These are phyloP conservation scores for Nycticryphes semicollaris DNA, from an alignment of 2,113 vertebrate genomes.

Conservation along the genomic window DNA sequence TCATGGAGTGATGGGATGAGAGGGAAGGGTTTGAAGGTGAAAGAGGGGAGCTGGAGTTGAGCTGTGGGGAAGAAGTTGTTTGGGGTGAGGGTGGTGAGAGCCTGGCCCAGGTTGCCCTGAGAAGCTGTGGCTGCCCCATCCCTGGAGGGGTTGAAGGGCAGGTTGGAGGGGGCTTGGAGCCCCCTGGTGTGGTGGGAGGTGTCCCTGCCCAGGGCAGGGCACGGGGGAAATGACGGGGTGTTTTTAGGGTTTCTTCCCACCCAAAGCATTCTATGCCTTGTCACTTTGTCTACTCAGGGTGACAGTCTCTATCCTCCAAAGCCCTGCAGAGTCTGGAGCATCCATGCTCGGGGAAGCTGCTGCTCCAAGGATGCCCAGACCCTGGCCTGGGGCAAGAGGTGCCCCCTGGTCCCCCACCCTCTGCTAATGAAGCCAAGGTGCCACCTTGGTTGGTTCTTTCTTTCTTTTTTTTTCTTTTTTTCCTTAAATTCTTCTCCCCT, in stretches of 20 bases:
- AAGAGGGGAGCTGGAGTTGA: neutral
- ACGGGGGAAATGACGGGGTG: neutral
- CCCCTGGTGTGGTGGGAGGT: neutral
- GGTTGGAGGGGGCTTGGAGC: neutral
- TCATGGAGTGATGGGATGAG: neutral
- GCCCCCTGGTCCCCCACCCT: neutral
- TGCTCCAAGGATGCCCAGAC: neutral
- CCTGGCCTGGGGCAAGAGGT: fast-evolving
- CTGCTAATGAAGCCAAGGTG: neutral
- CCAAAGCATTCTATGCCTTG: neutral
- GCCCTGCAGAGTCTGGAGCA: fast-evolving
- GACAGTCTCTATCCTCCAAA: neutral
- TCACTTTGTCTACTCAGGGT: neutral
- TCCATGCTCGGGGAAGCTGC: neutral
- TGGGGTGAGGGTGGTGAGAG: neutral
- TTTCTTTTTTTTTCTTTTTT: too few species aligned
- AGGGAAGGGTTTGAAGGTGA: neutral
- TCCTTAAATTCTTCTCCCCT: neutral
- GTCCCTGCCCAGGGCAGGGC: neutral
- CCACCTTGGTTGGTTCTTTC: neutral
- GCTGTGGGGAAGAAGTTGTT: neutral
- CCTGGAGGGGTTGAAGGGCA: neutral
- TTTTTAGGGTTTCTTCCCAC: neutral
- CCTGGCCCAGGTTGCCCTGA: neutral
- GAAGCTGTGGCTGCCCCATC: neutral